phyloP scores from a whole-genome alignment of 2,797 vertebrate species.

The Neosalanx taihuensis region DNA sequence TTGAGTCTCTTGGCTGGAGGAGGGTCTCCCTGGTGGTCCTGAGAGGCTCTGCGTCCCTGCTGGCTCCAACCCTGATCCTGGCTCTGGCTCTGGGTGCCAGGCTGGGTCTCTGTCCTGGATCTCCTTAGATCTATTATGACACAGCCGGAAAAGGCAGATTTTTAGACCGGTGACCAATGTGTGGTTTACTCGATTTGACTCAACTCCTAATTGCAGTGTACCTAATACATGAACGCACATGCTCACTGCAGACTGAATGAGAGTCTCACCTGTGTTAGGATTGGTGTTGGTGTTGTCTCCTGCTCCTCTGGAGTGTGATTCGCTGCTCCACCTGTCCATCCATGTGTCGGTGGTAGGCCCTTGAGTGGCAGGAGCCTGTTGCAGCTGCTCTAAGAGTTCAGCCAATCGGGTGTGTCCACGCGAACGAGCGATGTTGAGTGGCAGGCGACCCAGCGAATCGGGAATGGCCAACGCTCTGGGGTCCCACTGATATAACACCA shows the following conservation, averaged over 20 bases:
- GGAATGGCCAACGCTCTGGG: slow-evolving; percentile 92
- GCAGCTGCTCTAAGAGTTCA: slow-evolving; percentile 92
- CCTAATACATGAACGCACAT: background rate
- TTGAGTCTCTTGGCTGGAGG: slow-evolving; percentile 97
- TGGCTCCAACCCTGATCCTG: slow-evolving; percentile 58
- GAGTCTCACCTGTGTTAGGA: slow-evolving; percentile 80
- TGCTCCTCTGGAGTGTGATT: slow-evolving; percentile 74
- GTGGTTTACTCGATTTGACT: background rate
- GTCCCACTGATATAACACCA: slow-evolving; percentile 98
- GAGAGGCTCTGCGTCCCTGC: slow-evolving; percentile 56
- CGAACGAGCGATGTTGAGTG: slow-evolving; percentile 90
- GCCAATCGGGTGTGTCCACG: slow-evolving; percentile 93
- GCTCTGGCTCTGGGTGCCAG: slow-evolving; percentile 50
- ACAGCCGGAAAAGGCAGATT: slow-evolving; percentile 12
- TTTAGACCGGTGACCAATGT: no score
- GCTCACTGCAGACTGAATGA: background rate
- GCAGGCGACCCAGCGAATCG: slow-evolving; percentile 92
- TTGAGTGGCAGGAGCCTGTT: slow-evolving; percentile 82
- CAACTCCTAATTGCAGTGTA: background rate
- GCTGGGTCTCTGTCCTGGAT: slow-evolving; percentile 79
- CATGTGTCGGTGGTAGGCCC: slow-evolving; percentile 77
- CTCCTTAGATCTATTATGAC: slow-evolving; percentile 82
- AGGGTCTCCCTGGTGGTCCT: slow-evolving; percentile 77
- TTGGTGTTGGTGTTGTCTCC: slow-evolving; percentile 77
- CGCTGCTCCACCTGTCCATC: slow-evolving; percentile 86